Percentiles rank a stretch among this genome's conserved stretches.
Evolutionary conservation across 2,113 vertebrate species (phyloP).

Genomic region (Dromaius novaehollandiae): DNA sequence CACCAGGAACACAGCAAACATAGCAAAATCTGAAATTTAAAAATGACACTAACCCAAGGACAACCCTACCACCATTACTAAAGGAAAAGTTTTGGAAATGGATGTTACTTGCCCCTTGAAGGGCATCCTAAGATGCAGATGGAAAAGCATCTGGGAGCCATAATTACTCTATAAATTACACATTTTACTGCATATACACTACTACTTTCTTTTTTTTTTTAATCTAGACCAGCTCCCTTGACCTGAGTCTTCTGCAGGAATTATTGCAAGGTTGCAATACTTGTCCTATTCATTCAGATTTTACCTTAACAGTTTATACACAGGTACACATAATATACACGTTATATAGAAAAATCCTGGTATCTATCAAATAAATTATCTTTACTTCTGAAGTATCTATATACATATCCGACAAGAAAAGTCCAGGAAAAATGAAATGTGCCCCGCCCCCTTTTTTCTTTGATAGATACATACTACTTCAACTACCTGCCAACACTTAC

Average conservation of each 20-base stretch:
- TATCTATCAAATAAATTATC: too few species aligned
- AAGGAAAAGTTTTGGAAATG: neutral
- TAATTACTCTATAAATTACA: neutral
- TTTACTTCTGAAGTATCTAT: neutral
- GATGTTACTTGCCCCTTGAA: neutral
- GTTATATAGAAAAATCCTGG: fast-evolving
- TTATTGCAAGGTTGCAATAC: neutral
- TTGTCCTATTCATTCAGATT: neutral
- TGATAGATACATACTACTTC: neutral
- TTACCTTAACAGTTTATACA: neutral
- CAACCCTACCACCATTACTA: neutral
- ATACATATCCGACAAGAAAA: neutral
- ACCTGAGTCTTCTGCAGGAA: neutral
- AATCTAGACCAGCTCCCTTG: neutral
- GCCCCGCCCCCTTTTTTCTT: neutral
- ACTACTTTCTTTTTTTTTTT: neutral
- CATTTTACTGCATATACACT: neutral
- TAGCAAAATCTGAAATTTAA: neutral
- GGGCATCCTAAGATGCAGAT: neutral
- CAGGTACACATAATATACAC: fast-evolving
- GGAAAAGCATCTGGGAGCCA: neutral
- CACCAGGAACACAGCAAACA: neutral
- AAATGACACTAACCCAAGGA: neutral
- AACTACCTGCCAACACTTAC: slow-evolving; percentile 71
- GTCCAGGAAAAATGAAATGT: neutral